Evolutionary conservation across 2,113 vertebrate species (phyloP).

Genomic region (Heteronetta atricapilla): DNA sequence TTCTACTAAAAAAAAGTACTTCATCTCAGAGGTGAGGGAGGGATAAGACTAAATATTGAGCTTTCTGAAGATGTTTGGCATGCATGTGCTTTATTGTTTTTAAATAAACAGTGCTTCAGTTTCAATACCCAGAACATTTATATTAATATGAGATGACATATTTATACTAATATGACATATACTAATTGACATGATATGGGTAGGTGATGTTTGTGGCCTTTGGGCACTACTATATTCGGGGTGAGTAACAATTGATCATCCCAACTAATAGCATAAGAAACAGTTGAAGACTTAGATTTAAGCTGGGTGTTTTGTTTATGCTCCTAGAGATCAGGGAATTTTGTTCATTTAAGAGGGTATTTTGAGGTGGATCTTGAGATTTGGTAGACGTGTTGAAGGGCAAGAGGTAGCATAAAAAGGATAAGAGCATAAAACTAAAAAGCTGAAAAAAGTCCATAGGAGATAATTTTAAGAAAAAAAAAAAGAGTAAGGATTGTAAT

Average conservation of each 20-base stretch:
- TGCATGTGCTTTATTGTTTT: neutral
- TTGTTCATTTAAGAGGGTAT: neutral
- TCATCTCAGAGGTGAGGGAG: neutral
- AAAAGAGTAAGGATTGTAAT: neutral
- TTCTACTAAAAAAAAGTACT: neutral
- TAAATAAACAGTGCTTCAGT: neutral
- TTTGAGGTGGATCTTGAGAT: neutral
- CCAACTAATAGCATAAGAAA: neutral
- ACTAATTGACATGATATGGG: neutral
- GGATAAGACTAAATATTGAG: neutral
- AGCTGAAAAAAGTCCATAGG: neutral
- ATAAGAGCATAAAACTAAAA: neutral
- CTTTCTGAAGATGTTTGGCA: neutral
- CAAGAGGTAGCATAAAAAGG: neutral
- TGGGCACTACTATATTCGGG: neutral
- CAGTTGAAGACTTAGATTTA: neutral
- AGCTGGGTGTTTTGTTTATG: neutral
- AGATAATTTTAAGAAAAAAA: neutral
- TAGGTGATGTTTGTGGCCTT: neutral
- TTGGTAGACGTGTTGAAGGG: neutral
- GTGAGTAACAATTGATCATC: neutral
- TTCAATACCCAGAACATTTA: neutral
- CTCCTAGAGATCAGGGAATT: neutral
- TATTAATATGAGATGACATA: neutral
- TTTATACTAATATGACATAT: neutral